A percentile compares a stretch with the other conserved stretches of the same genome.
Conservation (phyloP, 2,888 invertebrate species). For the Meganola albula region DNA sequence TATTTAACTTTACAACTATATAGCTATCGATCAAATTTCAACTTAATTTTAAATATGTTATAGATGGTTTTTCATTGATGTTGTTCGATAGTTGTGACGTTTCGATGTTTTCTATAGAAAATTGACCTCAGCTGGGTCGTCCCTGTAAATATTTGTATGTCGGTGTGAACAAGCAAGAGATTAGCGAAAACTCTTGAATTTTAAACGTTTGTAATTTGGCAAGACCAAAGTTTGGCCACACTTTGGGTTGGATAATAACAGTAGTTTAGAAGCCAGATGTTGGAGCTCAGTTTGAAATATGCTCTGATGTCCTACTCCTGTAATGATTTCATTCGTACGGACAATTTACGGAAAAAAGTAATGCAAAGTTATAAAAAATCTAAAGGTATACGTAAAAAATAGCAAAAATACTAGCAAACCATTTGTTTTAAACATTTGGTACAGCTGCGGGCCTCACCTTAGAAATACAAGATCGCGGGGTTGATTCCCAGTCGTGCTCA, state of each 20-base stretch:
- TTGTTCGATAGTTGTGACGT: constrained; percentile 27
- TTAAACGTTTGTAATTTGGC: constrained; percentile 33
- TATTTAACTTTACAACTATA: constrained; percentile 46
- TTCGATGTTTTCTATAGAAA: constrained; percentile 36
- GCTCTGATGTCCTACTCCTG: too few species aligned
- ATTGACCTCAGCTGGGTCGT: constrained; percentile 71
- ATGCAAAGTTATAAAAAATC: too few species aligned
- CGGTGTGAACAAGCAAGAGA: constrained; percentile 59
- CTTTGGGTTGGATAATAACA: constrained; percentile 27
- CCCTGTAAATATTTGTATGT: constrained; percentile 70
- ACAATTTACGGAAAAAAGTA: too few species aligned
- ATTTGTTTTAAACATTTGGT: too few species aligned
- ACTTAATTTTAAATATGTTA: constrained; percentile 13
- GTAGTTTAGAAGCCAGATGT: constrained; percentile 10
- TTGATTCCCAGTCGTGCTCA: too few species aligned
- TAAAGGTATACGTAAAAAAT: too few species aligned
- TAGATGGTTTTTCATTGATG: constrained; percentile 18
- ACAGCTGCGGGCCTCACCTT: too few species aligned
- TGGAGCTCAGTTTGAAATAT: constrained; percentile 9
- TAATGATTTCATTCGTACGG: too few species aligned
- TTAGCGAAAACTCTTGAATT: constrained; percentile 51
- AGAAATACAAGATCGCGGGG: too few species aligned
- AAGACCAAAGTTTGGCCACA: constrained; percentile 25
- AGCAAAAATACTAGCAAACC: too few species aligned
- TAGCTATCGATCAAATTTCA: constrained; percentile 21